Base-by-base conservation (phyloP, 1,140 invertebrate genomes). In the Drosophila albomicans region DNA sequence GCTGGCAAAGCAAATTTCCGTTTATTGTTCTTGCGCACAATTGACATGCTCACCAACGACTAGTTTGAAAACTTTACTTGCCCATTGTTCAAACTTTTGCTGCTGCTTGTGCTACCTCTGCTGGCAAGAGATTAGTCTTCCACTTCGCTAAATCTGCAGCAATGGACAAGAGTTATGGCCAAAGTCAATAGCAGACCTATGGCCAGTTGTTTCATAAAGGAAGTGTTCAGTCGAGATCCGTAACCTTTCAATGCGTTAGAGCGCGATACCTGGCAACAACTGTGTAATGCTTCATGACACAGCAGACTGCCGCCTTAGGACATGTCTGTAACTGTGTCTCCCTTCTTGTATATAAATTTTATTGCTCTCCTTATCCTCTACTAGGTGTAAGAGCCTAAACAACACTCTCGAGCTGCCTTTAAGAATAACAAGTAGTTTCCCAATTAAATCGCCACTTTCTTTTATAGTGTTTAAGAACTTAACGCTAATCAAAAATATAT, bases 141-240 rank as follows among this genome's bases (percentile, higher is more conserved):
- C 85, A 87, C 84, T 87, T 88, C 85, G 84, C 81, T 82, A 87
- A 87, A 78, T 88, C 81, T 72, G 77, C 80, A 72, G 80, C 77
- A 84, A 52, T 86, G 81, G 74, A 57, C 59, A 38, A 80, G 80
- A 87, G 77, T 89, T 87, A 88, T 87, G 78, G 84, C 7, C 73
- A 63, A 67, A 70, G 59, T 71, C 35, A 76, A 58, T 8, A 38
- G 35, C 7, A 38, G 35, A 46, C 63, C 71, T 49, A 54, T 75
- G 58, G 49, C 56, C 52, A 71, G 66, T 71, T 75, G 59, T 75
- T 67, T 32, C 72, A 69, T 54, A 75, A 43, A 75, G 57, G 62
- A 63, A 77, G 76, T 49, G 61, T 58, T 57, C 45, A 49, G 20
- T 63, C 75, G 16, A 20, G 38, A 43, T 28, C 13, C 41, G 20